Conservation (phyloP, 2,113 vertebrate genomes). For the Centrocercus urophasianus region DNA sequence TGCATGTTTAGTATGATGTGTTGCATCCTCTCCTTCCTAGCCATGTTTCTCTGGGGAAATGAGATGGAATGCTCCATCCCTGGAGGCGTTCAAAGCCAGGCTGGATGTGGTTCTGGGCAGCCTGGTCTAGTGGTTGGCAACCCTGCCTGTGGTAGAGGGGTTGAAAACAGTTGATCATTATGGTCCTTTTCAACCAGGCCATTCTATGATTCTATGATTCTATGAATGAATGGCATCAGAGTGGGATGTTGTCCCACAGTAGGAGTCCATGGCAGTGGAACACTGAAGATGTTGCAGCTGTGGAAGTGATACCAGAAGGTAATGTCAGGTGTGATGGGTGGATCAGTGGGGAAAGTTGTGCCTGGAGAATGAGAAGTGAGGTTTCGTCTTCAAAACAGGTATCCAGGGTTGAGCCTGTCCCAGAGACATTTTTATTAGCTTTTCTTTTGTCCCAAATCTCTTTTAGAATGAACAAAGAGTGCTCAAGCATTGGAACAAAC, state of each 20-base stretch:
- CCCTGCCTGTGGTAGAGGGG: no score
- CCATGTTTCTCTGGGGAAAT: background rate
- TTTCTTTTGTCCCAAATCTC: background rate
- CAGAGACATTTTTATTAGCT: background rate
- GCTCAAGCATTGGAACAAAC: no score
- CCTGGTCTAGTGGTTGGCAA: no score
- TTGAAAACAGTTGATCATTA: no score
- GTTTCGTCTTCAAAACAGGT: background rate
- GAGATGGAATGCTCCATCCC: background rate
- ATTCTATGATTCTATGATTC: no score
- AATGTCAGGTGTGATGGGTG: fast-evolving
- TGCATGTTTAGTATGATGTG: fast-evolving
- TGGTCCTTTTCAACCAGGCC: no score
- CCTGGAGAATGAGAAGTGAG: background rate
- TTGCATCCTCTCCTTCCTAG: background rate
- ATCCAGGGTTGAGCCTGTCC: background rate
- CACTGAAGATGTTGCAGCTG: fast-evolving
- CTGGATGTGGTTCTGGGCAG: no score
- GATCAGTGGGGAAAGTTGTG: background rate
- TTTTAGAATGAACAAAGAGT: background rate
- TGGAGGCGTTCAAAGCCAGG: no score
- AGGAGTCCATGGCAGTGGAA: background rate
- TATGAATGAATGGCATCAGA: background rate
- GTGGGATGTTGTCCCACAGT: background rate
- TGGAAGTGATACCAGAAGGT: background rate